Percentiles rank a stretch among this genome's conserved stretches.
Evolutionary conservation across 2,797 vertebrate species (phyloP).

Genomic region (Aphelocoma californica): DNA sequence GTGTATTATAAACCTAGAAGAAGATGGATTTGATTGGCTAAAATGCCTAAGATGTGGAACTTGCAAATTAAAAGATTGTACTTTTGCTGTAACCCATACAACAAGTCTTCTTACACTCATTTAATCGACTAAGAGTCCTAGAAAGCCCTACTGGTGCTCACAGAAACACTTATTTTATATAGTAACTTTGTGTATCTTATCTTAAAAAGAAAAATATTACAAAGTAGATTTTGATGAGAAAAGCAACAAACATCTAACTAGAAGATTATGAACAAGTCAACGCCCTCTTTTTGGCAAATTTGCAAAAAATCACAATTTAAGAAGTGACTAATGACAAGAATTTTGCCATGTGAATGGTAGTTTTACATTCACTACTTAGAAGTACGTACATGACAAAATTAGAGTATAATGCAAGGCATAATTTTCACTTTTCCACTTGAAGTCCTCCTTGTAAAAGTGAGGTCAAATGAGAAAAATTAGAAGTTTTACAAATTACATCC

Average conservation of each 20-base stretch:
- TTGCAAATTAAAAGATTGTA: neutral
- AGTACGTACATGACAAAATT: neutral
- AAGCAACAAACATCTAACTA: neutral
- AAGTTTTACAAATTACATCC: neutral
- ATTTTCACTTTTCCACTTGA: neutral
- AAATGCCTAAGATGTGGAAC: neutral
- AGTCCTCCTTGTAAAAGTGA: neutral
- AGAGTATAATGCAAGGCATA: neutral
- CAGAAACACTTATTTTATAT: neutral
- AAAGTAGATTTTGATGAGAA: neutral
- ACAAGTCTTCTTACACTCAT: neutral
- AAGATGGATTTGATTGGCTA: neutral
- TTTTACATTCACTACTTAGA: neutral
- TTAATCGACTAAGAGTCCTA: neutral
- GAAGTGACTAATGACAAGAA: neutral
- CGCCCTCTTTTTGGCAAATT: fast-evolving
- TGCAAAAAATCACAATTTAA: neutral
- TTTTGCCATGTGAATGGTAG: neutral
- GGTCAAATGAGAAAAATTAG: neutral
- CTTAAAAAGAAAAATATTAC: neutral
- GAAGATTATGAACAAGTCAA: neutral
- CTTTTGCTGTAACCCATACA: neutral
- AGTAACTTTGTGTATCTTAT: neutral
- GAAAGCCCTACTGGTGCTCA: neutral
- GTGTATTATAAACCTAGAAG: neutral